Evolutionary conservation across 2,797 vertebrate species (phyloP).

Genomic region (Micrastur ruficollis): DNA sequence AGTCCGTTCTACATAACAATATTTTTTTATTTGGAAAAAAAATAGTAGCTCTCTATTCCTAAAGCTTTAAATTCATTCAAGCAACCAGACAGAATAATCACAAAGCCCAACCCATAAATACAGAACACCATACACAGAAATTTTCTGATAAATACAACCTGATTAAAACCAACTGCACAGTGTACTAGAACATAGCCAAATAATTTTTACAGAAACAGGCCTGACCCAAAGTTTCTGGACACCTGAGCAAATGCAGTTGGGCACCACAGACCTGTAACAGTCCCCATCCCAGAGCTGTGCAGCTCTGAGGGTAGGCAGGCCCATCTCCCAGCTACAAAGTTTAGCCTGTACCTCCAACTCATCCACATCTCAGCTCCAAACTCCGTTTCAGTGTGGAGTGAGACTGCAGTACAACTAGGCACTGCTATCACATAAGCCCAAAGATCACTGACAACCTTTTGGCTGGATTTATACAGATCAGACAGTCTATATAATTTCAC

Average conservation of each 20-base stretch:
- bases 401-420: neutral
- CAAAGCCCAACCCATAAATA: neutral
- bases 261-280: neutral
- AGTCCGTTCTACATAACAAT: neutral
- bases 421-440: neutral
- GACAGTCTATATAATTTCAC: neutral
- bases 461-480: neutral
- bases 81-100: neutral
- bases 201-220: neutral
- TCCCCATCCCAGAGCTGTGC: neutral
- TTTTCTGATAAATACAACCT: neutral
- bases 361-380: neutral
- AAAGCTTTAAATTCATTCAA: neutral
- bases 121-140: neutral
- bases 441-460: neutral
- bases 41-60: neutral
- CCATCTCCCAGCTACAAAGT: rapidly evolving
- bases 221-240: neutral
- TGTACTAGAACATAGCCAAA: neutral
- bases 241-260: neutral
- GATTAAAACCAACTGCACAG: neutral
- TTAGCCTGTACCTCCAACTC: neutral
- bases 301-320: neutral
- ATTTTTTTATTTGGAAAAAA: neutral
- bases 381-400: neutral